These are phyloP conservation scores for Chamaea fasciata DNA, from an alignment of 2,113 vertebrate species.

Conservation along the genomic window DNA sequence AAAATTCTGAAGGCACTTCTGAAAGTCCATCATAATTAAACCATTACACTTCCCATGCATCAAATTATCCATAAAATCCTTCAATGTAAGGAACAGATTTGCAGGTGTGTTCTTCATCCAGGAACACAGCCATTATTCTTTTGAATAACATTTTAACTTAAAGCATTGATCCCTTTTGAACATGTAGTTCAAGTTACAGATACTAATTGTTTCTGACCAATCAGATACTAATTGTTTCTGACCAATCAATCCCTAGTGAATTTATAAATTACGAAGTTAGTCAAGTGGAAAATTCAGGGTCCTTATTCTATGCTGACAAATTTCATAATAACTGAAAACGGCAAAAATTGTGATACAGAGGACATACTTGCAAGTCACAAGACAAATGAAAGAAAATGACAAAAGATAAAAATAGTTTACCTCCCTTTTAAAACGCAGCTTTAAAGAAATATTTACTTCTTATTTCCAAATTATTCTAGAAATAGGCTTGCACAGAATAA, in stretches of 20 bases:
- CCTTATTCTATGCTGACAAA: background rate
- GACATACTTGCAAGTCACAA: background rate
- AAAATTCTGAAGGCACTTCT: background rate
- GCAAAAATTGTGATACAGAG: background rate
- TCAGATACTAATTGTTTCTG: background rate
- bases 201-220: background rate
- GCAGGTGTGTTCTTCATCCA: background rate
- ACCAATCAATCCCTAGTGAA: background rate
- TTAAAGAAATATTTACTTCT: background rate
- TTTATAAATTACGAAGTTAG: background rate
- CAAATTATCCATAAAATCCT: background rate
- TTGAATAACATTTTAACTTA: background rate
- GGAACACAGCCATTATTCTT: background rate
- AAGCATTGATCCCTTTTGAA: background rate
- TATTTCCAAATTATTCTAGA: background rate
- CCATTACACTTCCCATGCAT: background rate
- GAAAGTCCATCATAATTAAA: background rate
- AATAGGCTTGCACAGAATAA: background rate
- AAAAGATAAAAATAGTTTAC: background rate
- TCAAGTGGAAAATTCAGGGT: background rate
- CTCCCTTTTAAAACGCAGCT: background rate
- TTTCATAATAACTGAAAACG: background rate
- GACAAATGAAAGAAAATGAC: background rate
- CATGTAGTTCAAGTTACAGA: background rate
- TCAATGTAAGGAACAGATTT: background rate